phyloP scores from a whole-genome alignment of 2,113 vertebrate genomes.

The Macquaria australasica region DNA sequence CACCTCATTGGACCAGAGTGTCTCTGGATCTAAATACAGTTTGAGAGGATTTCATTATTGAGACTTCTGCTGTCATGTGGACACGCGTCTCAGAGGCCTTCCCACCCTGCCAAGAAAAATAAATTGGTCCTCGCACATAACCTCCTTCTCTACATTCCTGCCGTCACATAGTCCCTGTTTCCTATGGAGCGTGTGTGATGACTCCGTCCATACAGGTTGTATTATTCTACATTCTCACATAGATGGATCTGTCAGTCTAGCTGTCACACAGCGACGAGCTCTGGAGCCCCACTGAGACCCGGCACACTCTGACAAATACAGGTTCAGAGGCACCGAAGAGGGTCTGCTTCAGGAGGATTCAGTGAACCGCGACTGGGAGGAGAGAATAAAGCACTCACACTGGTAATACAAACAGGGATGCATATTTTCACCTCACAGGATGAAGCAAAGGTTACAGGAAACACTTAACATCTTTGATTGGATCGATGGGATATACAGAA shows the following conservation, averaged over 20 bases:
- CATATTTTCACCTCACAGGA: no score
- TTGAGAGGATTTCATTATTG: slow-evolving; percentile 59
- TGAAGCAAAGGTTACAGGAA: no score
- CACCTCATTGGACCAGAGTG: slow-evolving; percentile 8
- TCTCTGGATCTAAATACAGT: slow-evolving; percentile 53
- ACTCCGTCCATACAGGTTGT: slow-evolving; percentile 53
- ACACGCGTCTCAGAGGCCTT: slow-evolving; percentile 57
- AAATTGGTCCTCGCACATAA: slow-evolving; percentile 72
- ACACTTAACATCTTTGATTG: no score
- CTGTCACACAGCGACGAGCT: slow-evolving; percentile 48
- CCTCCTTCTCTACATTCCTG: slow-evolving; percentile 65
- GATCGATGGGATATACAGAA: no score
- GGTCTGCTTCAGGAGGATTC: background rate
- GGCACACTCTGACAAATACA: slow-evolving; percentile 22
- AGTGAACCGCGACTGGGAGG: background rate
- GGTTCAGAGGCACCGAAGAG: slow-evolving; percentile 19
- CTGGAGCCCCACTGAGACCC: slow-evolving; percentile 45
- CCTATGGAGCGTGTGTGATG: slow-evolving; percentile 50
- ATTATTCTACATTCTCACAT: slow-evolving; percentile 69
- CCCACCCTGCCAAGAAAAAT: slow-evolving; percentile 70
- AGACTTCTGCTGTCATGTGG: slow-evolving; percentile 52
- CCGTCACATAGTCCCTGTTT: slow-evolving; percentile 25
- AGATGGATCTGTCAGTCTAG: slow-evolving; percentile 66
- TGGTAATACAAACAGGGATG: background rate
- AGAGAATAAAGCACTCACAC: background rate